Percentiles rank a stretch among this genome's conserved stretches.
Evolutionary conservation across 2,113 vertebrate genomes (phyloP).

Genomic region (Cacatua alba): DNA sequence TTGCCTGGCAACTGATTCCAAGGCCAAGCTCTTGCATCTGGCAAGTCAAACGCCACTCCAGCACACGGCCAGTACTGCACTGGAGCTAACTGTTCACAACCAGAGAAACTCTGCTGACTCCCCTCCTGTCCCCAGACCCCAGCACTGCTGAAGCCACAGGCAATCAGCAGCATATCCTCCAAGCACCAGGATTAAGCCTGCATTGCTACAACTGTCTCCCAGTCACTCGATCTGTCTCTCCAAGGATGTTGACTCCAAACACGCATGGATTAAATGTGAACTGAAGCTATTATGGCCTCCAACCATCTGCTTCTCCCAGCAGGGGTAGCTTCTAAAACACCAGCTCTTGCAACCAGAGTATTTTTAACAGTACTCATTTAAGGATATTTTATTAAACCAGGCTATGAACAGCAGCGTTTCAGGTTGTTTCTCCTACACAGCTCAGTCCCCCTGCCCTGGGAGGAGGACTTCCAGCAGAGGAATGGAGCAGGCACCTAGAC

Average conservation of each 20-base stretch:
- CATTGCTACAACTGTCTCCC: constrained; percentile 20
- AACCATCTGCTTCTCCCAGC: too few species aligned
- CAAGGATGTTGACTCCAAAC: background rate
- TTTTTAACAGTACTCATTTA: too few species aligned
- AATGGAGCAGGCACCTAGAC: too few species aligned
- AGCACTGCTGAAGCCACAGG: background rate
- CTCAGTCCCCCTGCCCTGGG: too few species aligned
- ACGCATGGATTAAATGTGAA: too few species aligned
- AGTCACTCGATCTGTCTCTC: constrained; percentile 34
- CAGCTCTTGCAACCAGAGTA: too few species aligned
- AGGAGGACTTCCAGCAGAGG: too few species aligned
- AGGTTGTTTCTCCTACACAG: too few species aligned
- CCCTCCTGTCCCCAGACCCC: background rate
- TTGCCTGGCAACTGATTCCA: background rate
- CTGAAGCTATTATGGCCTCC: too few species aligned
- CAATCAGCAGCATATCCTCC: background rate
- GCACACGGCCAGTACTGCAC: background rate
- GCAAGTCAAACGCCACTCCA: background rate
- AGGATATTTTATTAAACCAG: too few species aligned
- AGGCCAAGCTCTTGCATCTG: background rate
- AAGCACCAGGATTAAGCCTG: background rate
- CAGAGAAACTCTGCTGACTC: background rate
- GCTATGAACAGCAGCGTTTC: too few species aligned
- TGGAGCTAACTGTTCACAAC: background rate
- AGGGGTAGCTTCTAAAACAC: too few species aligned